Evolutionary conservation across 2,797 vertebrate species (phyloP).

Genomic region (Setipinna tenuifilis): DNA sequence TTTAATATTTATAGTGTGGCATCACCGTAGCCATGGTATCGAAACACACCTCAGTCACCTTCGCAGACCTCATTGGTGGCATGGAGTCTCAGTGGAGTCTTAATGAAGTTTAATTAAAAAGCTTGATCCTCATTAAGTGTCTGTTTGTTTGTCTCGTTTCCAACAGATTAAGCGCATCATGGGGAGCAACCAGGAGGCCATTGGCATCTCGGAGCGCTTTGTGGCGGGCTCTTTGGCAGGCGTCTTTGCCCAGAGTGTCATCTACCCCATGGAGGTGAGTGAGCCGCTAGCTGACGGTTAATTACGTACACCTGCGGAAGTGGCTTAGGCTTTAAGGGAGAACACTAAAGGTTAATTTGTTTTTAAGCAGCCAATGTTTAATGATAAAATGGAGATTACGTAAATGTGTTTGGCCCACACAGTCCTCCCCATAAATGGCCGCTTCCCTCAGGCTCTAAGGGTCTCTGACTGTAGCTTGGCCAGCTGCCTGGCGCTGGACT

Average conservation of each 20-base stretch:
- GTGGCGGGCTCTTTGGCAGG: conserved; percentile 91
- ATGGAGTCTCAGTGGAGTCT: too few species aligned
- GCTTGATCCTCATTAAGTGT: neutral
- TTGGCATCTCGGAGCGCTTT: conserved; percentile 87
- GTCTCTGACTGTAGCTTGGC: neutral
- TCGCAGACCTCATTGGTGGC: too few species aligned
- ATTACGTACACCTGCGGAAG: neutral
- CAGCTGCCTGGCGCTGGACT: neutral
- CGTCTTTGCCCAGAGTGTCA: conserved; percentile 91
- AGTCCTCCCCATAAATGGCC: too few species aligned
- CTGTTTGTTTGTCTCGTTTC: neutral
- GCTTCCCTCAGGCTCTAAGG: neutral
- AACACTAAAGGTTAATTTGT: neutral
- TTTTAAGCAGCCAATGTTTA: neutral
- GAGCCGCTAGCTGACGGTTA: neutral
- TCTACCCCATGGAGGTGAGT: conserved; percentile 97
- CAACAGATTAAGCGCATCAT: conserved; percentile 89
- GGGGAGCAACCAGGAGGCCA: conserved; percentile 81
- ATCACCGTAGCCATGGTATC: too few species aligned
- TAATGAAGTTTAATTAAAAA: neutral
- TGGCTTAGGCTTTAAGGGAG: neutral
- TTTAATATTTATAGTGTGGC: too few species aligned
- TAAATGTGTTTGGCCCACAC: too few species aligned
- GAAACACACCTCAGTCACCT: too few species aligned
- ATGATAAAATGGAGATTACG: neutral